phyloP scores from a whole-genome alignment of 2,888 invertebrate genomes.

The Matsumyia berberina region DNA sequence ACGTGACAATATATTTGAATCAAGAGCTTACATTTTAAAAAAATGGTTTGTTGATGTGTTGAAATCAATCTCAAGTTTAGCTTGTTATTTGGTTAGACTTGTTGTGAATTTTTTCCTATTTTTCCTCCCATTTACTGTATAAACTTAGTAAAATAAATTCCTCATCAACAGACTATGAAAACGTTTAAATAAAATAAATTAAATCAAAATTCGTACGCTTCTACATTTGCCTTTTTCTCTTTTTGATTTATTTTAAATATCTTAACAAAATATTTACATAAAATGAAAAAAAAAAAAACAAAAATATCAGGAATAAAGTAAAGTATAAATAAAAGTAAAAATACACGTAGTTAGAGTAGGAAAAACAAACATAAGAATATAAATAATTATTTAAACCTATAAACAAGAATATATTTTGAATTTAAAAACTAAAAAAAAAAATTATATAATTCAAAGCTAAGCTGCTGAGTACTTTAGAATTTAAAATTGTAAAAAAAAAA shows the following conservation, averaged over 20 bases:
- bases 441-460: slow-evolving; percentile 50
- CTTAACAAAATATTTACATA: slow-evolving; percentile 32
- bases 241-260: slow-evolving; percentile 36
- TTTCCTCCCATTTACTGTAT: not conserved
- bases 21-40: too few relatives aligned
- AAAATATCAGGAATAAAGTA: slow-evolving; percentile 62
- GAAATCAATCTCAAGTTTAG: too few relatives aligned
- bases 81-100: too few relatives aligned
- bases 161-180: not conserved
- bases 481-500: slow-evolving; percentile 36
- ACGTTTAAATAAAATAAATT: slow-evolving; percentile 6
- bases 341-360: slow-evolving; percentile 60
- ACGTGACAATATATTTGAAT: too few relatives aligned
- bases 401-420: slow-evolving; percentile 42
- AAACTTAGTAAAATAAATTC: slow-evolving; percentile 16
- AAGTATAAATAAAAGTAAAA: slow-evolving; percentile 40
- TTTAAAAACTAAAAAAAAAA: slow-evolving; percentile 23
- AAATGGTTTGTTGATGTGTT: too few relatives aligned
- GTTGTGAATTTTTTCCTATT: not conserved
- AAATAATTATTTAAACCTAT: slow-evolving; percentile 14
- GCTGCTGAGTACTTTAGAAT: slow-evolving; percentile 36
- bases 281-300: slow-evolving; percentile 36
- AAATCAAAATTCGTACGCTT: slow-evolving; percentile 47
- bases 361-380: slow-evolving; percentile 8
- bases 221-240: slow-evolving; percentile 54